Conservation (phyloP, 1,140 invertebrate species). For the Caenorhabditis tropicalis region DNA sequence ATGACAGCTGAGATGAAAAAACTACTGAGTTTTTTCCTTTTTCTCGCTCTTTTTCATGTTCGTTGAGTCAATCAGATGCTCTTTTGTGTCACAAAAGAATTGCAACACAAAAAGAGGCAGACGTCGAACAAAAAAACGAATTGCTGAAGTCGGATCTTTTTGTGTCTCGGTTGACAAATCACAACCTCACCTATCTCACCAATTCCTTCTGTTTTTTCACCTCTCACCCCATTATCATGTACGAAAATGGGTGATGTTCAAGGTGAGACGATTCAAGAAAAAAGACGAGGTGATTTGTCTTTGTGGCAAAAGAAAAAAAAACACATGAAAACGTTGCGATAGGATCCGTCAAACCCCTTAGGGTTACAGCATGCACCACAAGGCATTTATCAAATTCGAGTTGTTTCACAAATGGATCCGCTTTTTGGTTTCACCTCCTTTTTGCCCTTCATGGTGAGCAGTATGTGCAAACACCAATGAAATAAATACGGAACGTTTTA, state of each 20-base stretch:
- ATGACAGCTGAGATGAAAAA: neutral
- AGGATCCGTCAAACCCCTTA: neutral
- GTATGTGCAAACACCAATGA: neutral
- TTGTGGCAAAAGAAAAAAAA: neutral
- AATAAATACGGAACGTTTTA: neutral
- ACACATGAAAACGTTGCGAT: neutral
- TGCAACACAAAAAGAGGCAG: neutral
- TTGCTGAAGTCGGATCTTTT: neutral
- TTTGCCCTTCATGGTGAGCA: neutral
- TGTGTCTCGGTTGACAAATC: constrained; percentile 24
- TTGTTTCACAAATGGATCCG: constrained; percentile 29
- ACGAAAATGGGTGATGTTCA: constrained; percentile 26
- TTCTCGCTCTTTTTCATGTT: neutral
- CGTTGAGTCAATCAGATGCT: constrained; percentile 30
- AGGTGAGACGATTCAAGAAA: neutral
- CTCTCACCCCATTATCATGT: constrained; percentile 14
- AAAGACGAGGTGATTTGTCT: neutral
- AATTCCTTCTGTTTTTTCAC: neutral
- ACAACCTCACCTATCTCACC: neutral
- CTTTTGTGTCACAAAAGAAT: neutral
- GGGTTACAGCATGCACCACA: neutral
- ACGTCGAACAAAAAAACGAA: neutral
- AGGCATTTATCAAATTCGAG: constrained; percentile 3
- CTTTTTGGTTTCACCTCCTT: neutral
- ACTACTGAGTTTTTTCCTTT: neutral